phyloP scores from a whole-genome alignment of 2,888 invertebrate genomes.

The Torymus tubicola region DNA sequence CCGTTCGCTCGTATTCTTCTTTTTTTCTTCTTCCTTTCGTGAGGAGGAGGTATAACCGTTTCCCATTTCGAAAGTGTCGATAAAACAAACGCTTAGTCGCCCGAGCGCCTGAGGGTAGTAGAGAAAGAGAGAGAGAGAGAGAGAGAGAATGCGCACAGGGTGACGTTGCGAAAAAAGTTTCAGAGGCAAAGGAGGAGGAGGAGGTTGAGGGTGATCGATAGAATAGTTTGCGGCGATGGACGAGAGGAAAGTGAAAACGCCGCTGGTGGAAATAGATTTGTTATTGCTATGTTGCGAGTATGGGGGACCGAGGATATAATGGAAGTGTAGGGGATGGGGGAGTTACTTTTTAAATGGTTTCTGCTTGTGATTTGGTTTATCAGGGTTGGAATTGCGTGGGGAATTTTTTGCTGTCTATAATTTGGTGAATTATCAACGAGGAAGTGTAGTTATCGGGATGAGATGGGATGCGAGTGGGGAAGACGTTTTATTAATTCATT shows the following conservation, averaged over 20 bases:
- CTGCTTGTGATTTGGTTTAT: too few species aligned
- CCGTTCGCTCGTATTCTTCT: background rate
- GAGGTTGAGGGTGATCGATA: slow-evolving; percentile 30
- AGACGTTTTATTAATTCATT: too few species aligned
- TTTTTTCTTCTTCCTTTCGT: background rate
- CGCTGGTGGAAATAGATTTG: slow-evolving; percentile 6
- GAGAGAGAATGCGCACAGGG: background rate
- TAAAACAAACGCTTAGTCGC: slow-evolving; percentile 40
- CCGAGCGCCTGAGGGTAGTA: background rate
- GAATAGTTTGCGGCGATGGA: background rate
- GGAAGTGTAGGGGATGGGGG: too few species aligned
- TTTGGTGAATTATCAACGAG: too few species aligned
- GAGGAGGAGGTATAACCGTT: slow-evolving; percentile 18
- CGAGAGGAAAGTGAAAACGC: slow-evolving; percentile 31
- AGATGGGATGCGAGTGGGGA: too few species aligned
- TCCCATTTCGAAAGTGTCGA: slow-evolving; percentile 46
- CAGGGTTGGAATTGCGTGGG: too few species aligned
- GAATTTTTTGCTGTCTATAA: too few species aligned
- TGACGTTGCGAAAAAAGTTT: slow-evolving; percentile 46
- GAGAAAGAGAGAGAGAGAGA: too few species aligned
- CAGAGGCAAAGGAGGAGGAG: background rate
- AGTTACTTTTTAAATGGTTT: too few species aligned
- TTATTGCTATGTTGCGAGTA: background rate
- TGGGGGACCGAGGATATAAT: too few species aligned
- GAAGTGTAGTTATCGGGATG: too few species aligned